These are phyloP conservation scores for Recurvirostra avosetta DNA, from an alignment of 2,113 vertebrate species.

Conservation along the genomic window DNA sequence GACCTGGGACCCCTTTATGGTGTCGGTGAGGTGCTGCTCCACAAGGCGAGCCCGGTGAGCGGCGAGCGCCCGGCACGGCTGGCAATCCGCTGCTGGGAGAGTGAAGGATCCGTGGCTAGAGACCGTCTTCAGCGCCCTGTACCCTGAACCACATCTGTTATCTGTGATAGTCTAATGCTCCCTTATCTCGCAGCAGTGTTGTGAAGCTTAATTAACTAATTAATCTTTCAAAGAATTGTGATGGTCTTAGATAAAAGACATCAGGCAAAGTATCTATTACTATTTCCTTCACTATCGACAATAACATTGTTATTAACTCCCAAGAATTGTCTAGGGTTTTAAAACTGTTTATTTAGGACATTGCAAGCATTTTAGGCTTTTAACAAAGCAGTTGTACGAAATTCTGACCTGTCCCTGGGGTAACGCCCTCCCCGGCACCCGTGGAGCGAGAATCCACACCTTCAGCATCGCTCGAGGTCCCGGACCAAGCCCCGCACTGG, in stretches of 20 bases:
- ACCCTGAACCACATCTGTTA: not conserved
- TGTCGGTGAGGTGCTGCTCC: too few species aligned
- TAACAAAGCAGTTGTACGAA: not conserved
- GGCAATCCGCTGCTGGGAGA: too few species aligned
- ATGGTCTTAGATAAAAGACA: not conserved
- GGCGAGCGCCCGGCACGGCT: too few species aligned
- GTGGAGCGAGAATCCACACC: not conserved
- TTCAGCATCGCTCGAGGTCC: accelerated
- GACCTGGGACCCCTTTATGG: too few species aligned
- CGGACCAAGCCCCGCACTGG: accelerated
- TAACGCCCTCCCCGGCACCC: not conserved
- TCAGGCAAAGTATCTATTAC: not conserved
- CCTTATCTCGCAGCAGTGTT: not conserved
- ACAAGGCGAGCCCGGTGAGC: too few species aligned
- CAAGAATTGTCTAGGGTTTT: not conserved
- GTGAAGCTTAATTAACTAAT: slow-evolving; percentile 32
- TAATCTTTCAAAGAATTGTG: not conserved
- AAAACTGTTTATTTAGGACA: not conserved
- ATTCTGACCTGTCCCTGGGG: not conserved
- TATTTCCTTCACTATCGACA: accelerated
- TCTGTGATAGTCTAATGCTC: not conserved
- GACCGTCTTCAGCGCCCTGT: not conserved
- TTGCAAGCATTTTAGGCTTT: not conserved
- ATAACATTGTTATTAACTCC: not conserved
- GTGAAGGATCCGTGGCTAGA: not conserved